Percentiles rank a stretch among this genome's conserved stretches.
phyloP scores from a whole-genome alignment of 2,797 vertebrate species.

The Sphenodon punctatus region DNA sequence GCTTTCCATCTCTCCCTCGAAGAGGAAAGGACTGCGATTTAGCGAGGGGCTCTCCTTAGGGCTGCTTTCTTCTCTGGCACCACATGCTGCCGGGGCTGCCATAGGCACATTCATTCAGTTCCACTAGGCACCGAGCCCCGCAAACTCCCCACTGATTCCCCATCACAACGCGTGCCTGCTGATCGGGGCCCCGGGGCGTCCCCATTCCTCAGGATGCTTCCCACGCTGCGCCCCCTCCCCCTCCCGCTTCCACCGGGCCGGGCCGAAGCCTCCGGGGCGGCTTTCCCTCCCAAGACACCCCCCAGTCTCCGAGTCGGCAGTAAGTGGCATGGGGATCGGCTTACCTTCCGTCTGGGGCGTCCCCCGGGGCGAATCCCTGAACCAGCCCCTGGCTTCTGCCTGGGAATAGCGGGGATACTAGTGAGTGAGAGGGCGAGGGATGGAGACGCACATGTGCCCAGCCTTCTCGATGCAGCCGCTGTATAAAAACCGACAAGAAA shows the following conservation, averaged over 20 bases:
- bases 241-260: not conserved
- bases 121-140: not conserved
- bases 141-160: too few relatives aligned
- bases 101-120: not conserved
- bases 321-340: too few relatives aligned
- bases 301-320: too few relatives aligned
- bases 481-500: slow-evolving; percentile 47
- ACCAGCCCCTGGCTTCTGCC: not conserved
- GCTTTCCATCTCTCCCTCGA: not conserved
- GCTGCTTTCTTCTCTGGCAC: not conserved
- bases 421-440: not conserved
- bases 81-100: not conserved
- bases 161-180: not conserved
- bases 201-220: too few relatives aligned
- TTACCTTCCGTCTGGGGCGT: not conserved
- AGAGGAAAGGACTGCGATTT: not conserved
- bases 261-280: too few relatives aligned
- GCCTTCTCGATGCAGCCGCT: slow-evolving; percentile 35
- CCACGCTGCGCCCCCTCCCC: too few relatives aligned
- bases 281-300: not conserved
- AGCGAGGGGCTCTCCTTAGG: not conserved
- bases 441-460: slow-evolving; percentile 60
- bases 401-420: not conserved
- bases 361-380: not conserved
- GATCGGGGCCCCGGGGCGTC: not conserved